These are phyloP conservation scores for Ctenomys sociabilis DNA, from an alignment of 2,113 vertebrate genomes.

Conservation along the genomic window DNA sequence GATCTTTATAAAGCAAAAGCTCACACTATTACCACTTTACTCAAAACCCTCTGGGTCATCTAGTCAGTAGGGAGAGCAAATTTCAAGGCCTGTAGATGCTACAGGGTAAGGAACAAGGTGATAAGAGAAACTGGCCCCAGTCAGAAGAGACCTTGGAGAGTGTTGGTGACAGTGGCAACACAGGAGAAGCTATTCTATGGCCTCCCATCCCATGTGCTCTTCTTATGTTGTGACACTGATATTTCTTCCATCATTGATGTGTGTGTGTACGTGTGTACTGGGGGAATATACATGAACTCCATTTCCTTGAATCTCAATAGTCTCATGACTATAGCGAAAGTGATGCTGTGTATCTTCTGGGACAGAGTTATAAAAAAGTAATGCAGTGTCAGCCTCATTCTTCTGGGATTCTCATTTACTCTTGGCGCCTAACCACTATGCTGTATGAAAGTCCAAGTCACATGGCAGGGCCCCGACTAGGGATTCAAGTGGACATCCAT, in stretches of 20 bases:
- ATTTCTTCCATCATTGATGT: neutral
- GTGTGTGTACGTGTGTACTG: neutral
- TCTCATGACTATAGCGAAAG: neutral
- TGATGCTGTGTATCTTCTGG: neutral
- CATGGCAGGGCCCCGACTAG: neutral
- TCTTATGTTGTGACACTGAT: neutral
- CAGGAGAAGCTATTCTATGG: neutral
- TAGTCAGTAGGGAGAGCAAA: neutral
- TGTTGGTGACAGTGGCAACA: neutral
- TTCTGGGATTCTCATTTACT: neutral
- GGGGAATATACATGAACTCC: neutral
- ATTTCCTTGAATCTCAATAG: neutral
- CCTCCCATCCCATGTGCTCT: neutral
- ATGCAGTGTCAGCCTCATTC: neutral
- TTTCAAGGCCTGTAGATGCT: neutral
- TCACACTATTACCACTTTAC: neutral
- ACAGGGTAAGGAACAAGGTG: neutral
- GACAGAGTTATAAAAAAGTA: neutral
- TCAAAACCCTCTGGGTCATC: slow-evolving; percentile 44
- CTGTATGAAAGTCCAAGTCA: neutral
- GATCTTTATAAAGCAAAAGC: slow-evolving; percentile 47
- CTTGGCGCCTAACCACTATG: neutral
- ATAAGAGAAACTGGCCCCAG: neutral
- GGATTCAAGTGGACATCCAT: neutral
- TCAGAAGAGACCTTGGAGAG: neutral